These are phyloP conservation scores for Lasioglossum baleicum DNA, from an alignment of 1,140 invertebrate genomes.

Conservation along the genomic window DNA sequence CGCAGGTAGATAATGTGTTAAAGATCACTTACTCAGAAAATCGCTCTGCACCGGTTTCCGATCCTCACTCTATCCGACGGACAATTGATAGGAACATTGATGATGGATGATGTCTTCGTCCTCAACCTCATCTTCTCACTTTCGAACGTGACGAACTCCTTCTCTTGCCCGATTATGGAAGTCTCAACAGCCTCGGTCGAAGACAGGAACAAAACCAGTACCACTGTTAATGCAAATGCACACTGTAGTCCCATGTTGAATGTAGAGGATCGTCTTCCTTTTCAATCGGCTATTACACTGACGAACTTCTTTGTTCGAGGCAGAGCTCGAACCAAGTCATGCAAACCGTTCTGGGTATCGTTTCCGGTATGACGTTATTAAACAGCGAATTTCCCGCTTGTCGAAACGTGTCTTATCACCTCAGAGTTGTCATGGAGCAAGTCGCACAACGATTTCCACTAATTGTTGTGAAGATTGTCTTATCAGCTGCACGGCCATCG, in stretches of 20 bases:
- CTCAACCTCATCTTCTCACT: conserved; percentile 18
- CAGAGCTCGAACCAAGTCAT: no score
- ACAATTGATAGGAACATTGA: conserved; percentile 71
- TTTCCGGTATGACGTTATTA: not conserved
- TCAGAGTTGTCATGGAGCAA: not conserved
- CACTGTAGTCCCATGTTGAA: conserved; percentile 60
- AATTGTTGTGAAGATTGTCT: not conserved
- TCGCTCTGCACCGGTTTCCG: conserved; percentile 69
- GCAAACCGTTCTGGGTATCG: no score
- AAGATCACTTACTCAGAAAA: conserved; percentile 63
- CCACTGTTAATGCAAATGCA: conserved; percentile 41
- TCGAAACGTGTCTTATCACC: conserved; percentile 2
- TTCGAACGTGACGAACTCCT: conserved; percentile 64
- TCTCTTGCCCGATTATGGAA: conserved; percentile 21
- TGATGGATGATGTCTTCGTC: conserved; percentile 64
- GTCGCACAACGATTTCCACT: not conserved
- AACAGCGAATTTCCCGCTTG: not conserved
- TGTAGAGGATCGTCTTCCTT: not conserved
- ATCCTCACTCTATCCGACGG: conserved; percentile 63
- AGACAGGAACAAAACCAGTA: conserved; percentile 44
- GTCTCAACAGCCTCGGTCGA: conserved; percentile 24
- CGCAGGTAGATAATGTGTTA: no score
- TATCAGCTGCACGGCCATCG: not conserved
- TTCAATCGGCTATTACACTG: not conserved
- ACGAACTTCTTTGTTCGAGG: not conserved